Evolutionary conservation across 1,140 invertebrate genomes (phyloP).

Genomic region (Druon quercuslanigerum): DNA sequence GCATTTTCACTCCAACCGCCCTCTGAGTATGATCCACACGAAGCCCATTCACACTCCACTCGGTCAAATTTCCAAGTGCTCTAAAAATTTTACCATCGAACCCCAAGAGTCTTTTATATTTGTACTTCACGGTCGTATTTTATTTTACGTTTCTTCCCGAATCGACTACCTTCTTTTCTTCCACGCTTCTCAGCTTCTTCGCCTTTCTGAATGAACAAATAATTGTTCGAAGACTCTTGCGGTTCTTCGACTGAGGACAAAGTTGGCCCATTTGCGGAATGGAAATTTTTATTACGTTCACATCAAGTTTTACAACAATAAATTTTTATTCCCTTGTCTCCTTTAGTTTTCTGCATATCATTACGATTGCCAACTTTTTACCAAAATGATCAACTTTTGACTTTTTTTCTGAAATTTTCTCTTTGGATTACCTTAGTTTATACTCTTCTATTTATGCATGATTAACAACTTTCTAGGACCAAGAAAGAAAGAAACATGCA

Average conservation of each 20-base stretch:
- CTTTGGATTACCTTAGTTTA: no score
- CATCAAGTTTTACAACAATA: neutral
- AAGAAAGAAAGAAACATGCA: no score
- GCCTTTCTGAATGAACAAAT: neutral
- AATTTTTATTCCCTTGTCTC: no score
- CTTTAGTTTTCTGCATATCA: no score
- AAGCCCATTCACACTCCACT: slow-evolving; percentile 6
- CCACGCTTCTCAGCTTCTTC: slow-evolving; percentile 15
- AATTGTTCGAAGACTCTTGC: neutral
- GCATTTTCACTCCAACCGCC: slow-evolving; percentile 11
- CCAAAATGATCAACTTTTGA: no score
- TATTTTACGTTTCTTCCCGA: slow-evolving; percentile 24
- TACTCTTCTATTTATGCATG: no score
- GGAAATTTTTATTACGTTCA: neutral
- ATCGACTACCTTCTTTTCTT: neutral
- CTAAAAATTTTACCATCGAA: slow-evolving; percentile 2
- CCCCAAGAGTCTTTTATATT: neutral
- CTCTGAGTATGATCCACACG: neutral
- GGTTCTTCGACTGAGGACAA: neutral
- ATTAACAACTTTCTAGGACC: no score
- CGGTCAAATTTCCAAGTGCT: slow-evolving; percentile 5
- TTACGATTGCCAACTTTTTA: no score
- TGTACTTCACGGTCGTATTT: neutral
- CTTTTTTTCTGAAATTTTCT: no score
- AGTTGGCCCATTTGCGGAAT: neutral